A percentile compares a stretch with the other conserved stretches of the same genome.
phyloP scores from a whole-genome alignment of 2,888 invertebrate species.

The Hedya salicella region DNA sequence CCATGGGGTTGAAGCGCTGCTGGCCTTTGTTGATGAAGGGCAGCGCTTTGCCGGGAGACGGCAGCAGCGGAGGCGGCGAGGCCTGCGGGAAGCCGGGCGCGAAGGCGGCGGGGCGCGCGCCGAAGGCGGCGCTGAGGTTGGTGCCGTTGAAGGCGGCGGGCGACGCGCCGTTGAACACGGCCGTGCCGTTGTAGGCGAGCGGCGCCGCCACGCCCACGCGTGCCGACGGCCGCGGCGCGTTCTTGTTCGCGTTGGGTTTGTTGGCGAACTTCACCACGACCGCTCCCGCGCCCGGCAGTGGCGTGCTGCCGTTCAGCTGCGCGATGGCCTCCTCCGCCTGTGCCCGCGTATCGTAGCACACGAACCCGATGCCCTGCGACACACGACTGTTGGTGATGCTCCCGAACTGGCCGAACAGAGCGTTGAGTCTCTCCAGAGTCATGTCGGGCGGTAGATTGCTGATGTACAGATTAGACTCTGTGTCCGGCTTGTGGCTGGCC shows the following conservation, averaged over 20 bases:
- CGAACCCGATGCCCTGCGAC: conserved; percentile 82
- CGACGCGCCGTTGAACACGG: conserved; percentile 72
- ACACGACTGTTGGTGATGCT: conserved; percentile 81
- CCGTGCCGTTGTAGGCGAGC: conserved; percentile 74
- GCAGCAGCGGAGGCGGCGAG: conserved; percentile 78
- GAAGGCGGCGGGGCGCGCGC: conserved; percentile 71
- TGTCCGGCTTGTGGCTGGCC: conserved; percentile 81
- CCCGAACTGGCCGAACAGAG: conserved; percentile 75
- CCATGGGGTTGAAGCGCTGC: conserved; percentile 82
- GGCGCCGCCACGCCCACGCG: conserved; percentile 66
- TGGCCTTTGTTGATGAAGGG: conserved; percentile 83
- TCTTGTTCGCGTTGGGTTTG: conserved; percentile 78
- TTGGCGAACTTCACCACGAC: conserved; percentile 82
- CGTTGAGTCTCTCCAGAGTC: conserved; percentile 80
- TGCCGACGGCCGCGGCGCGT: conserved; percentile 71
- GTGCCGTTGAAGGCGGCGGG: conserved; percentile 74
- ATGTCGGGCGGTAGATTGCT: conserved; percentile 83
- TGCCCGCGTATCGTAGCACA: conserved; percentile 76
- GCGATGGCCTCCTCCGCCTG: conserved; percentile 81
- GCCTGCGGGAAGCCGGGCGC: conserved; percentile 77
- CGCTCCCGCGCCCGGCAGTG: conserved; percentile 75
- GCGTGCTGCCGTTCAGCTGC: conserved; percentile 76
- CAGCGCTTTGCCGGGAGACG: conserved; percentile 81
- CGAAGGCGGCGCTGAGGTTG: conserved; percentile 71
- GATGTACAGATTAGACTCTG: conserved; percentile 81